Conservation (phyloP, 2,113 vertebrate genomes). For the Gila orcuttii region DNA sequence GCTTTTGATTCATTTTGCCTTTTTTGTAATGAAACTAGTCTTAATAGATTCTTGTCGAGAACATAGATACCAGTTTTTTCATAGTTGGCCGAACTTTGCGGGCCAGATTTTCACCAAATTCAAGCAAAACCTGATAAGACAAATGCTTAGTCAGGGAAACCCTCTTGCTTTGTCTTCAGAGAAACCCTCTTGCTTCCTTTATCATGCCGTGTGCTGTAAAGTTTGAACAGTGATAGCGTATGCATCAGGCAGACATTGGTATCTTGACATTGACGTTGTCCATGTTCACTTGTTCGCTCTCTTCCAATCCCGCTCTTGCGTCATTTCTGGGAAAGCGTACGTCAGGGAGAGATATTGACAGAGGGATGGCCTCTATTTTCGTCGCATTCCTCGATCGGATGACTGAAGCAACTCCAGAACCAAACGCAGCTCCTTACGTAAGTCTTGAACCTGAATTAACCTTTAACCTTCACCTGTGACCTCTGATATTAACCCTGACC, state of each 20-base stretch:
- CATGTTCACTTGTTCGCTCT: constrained; percentile 49
- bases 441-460: constrained; percentile 43
- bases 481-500: constrained; percentile 4
- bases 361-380: constrained; percentile 43
- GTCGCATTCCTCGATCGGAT: constrained; percentile 19
- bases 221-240: not conserved
- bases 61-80: no score
- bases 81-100: no score
- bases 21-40: no score
- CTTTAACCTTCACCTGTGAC: constrained; percentile 38
- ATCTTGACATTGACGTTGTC: constrained; percentile 63
- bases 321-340: constrained; percentile 64
- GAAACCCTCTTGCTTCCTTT: not conserved
- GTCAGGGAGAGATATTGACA: constrained; percentile 31
- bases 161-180: not conserved
- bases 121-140: no score
- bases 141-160: not conserved
- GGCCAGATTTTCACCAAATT: no score
- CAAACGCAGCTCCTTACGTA: not conserved
- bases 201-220: not conserved
- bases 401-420: constrained; percentile 8
- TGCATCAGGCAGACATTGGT: constrained; percentile 17
- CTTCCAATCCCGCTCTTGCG: not conserved
- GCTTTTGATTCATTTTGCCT: no score
- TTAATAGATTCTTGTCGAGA: no score